phyloP scores from a whole-genome alignment of 2,888 invertebrate genomes.

The Strigamia crassipes region DNA sequence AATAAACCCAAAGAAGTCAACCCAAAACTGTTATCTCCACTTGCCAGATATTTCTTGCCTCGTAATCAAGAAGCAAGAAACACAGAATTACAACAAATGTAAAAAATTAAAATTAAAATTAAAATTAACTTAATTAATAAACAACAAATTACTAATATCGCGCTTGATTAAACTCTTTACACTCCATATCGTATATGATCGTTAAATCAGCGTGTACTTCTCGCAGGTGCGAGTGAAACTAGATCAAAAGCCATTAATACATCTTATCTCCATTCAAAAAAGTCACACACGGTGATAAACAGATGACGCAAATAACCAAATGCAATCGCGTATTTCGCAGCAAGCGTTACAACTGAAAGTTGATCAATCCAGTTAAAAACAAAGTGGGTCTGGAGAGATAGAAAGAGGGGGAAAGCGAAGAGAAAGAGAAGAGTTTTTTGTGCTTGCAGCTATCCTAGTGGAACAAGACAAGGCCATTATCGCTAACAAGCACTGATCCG shows the following conservation, averaged over 20 bases:
- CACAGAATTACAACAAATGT: neutral
- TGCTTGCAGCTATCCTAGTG: conserved; percentile 13
- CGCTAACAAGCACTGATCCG: conserved; percentile 46
- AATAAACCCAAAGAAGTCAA: neutral
- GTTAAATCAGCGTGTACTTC: neutral
- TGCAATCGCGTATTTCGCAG: neutral
- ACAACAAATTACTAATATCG: neutral
- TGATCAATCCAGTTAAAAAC: neutral
- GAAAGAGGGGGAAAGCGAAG: neutral
- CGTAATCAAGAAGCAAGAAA: neutral
- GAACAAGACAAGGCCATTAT: conserved; percentile 47
- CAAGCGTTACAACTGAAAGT: neutral
- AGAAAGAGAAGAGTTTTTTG: neutral
- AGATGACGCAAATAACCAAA: neutral
- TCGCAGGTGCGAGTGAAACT: neutral
- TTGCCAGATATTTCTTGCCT: neutral
- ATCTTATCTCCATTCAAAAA: neutral
- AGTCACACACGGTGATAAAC: neutral
- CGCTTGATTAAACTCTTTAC: neutral
- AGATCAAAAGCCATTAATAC: neutral
- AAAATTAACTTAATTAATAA: no score
- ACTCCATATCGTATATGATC: neutral
- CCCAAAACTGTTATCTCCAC: neutral
- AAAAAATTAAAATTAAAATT: neutral
- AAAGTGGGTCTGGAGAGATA: neutral